phyloP scores from a whole-genome alignment of 37 sponge, comb jelly and placozoan species.

The Tethya wilhelma region DNA sequence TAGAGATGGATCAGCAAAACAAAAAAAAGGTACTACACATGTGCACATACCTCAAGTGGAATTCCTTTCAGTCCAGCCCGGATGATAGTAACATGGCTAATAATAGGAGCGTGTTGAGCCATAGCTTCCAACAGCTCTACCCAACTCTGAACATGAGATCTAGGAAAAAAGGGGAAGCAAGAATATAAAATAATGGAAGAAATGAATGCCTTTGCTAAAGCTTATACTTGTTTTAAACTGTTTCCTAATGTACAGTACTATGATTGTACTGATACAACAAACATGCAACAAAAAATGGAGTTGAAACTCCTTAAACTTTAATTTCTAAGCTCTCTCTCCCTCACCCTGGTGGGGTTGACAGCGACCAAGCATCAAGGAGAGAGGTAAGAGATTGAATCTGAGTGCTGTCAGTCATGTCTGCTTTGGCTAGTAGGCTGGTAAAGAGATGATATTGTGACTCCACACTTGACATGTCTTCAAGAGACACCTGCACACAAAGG shows the following conservation, averaged over 20 bases:
- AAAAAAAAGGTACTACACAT: not conserved
- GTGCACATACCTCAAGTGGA: constrained; percentile 33
- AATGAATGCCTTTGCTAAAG: too few relatives aligned
- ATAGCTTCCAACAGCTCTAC: constrained; percentile 15
- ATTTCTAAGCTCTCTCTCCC: not conserved
- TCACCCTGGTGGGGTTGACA: too few relatives aligned
- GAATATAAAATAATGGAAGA: too few relatives aligned
- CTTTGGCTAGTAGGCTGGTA: not conserved
- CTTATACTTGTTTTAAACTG: too few relatives aligned
- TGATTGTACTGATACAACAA: too few relatives aligned
- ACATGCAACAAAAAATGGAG: not conserved
- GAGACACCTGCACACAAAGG: constrained; percentile 11
- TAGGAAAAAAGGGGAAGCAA: too few relatives aligned
- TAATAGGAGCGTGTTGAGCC: constrained; percentile 1
- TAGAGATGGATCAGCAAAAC: too few relatives aligned
- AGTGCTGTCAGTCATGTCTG: not conserved
- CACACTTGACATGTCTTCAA: not conserved
- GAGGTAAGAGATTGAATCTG: constrained; percentile 14
- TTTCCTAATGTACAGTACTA: too few relatives aligned
- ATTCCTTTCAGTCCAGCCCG: constrained; percentile 41
- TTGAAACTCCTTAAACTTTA: not conserved
- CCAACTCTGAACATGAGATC: too few relatives aligned
- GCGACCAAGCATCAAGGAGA: constrained; percentile 48
- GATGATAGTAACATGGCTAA: not conserved
- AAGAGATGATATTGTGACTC: constrained; percentile 6